Conservation (phyloP, 1,140 invertebrate genomes). For the Manduca sexta region DNA sequence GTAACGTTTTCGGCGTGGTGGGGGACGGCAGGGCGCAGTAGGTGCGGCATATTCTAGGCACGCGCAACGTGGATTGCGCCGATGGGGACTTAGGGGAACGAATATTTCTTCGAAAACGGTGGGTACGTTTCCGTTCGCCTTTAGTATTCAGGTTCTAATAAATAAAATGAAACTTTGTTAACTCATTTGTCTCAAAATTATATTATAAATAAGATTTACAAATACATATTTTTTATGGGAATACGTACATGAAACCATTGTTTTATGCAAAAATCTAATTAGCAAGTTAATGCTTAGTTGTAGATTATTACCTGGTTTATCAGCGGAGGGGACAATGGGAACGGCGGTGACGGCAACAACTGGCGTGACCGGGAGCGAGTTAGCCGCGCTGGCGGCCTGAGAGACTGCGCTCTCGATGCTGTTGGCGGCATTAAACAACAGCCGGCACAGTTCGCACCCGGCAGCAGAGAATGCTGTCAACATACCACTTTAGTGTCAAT, state of each 20-base stretch:
- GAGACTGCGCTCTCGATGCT: constrained; percentile 58
- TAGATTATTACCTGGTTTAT: constrained; percentile 5
- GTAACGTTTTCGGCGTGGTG: not conserved
- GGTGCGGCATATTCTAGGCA: constrained; percentile 25
- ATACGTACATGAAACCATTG: no score
- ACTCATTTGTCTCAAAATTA: not conserved
- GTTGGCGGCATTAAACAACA: constrained; percentile 48
- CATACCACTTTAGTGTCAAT: not conserved
- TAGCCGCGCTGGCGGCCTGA: constrained; percentile 31
- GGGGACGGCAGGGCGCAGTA: constrained; percentile 2
- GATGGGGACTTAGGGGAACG: not conserved
- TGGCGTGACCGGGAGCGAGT: constrained; percentile 10
- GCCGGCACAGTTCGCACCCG: constrained; percentile 37
- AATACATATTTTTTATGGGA: no score
- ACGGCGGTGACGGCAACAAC: constrained; percentile 5
- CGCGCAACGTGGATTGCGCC: constrained; percentile 13
- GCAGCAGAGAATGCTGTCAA: constrained; percentile 31
- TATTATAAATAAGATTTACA: no score
- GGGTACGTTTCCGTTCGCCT: no score
- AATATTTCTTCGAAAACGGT: constrained; percentile 2
- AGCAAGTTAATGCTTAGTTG: no score
- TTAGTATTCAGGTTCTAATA: no score
- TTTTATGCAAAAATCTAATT: no score
- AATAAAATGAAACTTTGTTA: not conserved
- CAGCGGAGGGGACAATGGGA: constrained; percentile 1